Conservation (phyloP, 2,888 invertebrate genomes). For the Himalopsyche kuldschensis region DNA sequence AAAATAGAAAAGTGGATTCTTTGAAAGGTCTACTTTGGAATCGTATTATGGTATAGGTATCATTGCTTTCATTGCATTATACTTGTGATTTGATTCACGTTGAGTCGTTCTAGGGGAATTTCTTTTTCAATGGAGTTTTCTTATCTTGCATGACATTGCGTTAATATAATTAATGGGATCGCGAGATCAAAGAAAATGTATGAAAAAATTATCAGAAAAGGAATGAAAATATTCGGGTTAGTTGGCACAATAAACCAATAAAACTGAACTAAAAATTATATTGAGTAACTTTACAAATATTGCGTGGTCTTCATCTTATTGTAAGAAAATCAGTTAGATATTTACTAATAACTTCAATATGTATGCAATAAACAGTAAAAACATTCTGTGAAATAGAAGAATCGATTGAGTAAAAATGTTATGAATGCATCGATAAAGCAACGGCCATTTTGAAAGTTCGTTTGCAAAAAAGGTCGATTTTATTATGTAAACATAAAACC, state of each 20-base stretch:
- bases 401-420: too few species aligned
- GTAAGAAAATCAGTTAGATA: too few species aligned
- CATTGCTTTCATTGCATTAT: neutral
- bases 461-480: too few species aligned
- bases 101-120: conserved; percentile 5
- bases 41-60: neutral
- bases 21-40: neutral
- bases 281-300: too few species aligned
- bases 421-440: too few species aligned
- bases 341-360: too few species aligned
- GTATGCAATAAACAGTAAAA: too few species aligned
- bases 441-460: too few species aligned
- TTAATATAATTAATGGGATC: conserved; percentile 38
- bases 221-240: neutral
- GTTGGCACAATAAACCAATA: neutral
- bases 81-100: conserved; percentile 3
- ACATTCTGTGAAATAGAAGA: too few species aligned
- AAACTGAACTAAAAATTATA: too few species aligned
- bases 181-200: conserved; percentile 19
- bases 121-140: conserved; percentile 32
- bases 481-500: too few species aligned
- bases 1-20: neutral
- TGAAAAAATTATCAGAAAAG: neutral
- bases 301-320: too few species aligned
- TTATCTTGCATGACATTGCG: conserved; percentile 36